Base-by-base conservation (phyloP, 2,797 vertebrate genomes). In the Cyclopterus lumpus region DNA sequence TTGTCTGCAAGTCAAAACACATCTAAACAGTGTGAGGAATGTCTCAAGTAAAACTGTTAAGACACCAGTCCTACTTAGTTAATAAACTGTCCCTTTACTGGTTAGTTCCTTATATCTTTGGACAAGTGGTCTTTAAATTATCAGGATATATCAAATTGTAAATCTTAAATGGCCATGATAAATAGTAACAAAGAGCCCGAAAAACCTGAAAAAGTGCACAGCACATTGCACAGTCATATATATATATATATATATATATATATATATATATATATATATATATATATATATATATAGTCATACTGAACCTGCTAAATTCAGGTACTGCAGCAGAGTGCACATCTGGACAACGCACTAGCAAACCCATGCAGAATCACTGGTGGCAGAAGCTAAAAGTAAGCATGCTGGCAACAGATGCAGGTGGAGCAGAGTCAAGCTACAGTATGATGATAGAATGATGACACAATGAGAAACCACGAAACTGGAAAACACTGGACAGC, bases 361-460 rank as follows among this genome's bases (percentile, higher is more conserved):
- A 75, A 74, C 55, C 38, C 80, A 89, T 86, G 90, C 90, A 89
- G 67, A 88, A 32, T 77, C 65, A 64, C 54, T 77, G 74, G 71
- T 90, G 93, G 93, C 90, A 88, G 86, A 93, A 86, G 82, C 80
- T 88, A 80, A 83, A 89, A 88, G 88, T 79, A 86, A 93, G 93
- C 96, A 97, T 97, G 96, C 97, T 95, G 94, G 93, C 92, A 89
- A 92, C 79, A 42, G 67, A 73, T 62, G 64, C 40, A 83, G 67
- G 78, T 69, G 73, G 66, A 81, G 82, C 54, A 77, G 66, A 77
- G 73, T 77, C 61, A 77, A 82, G 67, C 75, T 77, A 84, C 64
- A 84, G 51, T 65, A 38, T 30, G 77, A 67, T 44, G 38, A 69
- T 40, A 64, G 70, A 64, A 77, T 69, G 71, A 83, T 53, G 67